A percentile compares a stretch with the other conserved stretches of the same genome.
These are phyloP conservation scores for Chiroxiphia lanceolata DNA, from an alignment of 2,797 vertebrate genomes.

Conservation along the genomic window DNA sequence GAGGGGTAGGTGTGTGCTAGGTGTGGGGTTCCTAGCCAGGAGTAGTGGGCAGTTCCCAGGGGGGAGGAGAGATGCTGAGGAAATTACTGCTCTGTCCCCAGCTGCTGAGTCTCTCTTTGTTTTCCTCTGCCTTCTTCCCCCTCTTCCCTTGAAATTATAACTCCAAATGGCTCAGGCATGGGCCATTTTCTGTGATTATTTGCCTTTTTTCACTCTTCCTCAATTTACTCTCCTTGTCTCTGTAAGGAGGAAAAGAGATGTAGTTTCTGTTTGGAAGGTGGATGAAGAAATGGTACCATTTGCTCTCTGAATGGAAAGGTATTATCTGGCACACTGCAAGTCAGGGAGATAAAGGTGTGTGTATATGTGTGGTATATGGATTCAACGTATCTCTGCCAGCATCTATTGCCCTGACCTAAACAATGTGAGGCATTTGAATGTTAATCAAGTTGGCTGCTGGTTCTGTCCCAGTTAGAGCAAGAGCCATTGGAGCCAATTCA, in stretches of 20 bases:
- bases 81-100: background rate
- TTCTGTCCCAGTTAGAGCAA: constrained; percentile 18
- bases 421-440: constrained; percentile 25
- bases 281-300: constrained; percentile 15
- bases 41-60: background rate
- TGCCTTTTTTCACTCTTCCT: constrained; percentile 18
- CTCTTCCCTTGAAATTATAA: constrained; percentile 43
- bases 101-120: background rate
- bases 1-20: background rate
- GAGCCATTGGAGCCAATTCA: constrained; percentile 29
- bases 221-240: constrained; percentile 44
- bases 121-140: constrained; percentile 32
- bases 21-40: background rate
- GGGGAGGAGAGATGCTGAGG: background rate
- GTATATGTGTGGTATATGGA: background rate
- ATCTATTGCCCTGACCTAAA: background rate
- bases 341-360: background rate
- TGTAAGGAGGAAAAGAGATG: background rate
- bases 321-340: background rate
- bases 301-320: constrained; percentile 10
- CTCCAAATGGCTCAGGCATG: constrained; percentile 23
- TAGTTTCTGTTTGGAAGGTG: constrained; percentile 11
- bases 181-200: constrained; percentile 61
- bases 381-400: background rate
- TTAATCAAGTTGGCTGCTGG: constrained; percentile 50